phyloP scores from a whole-genome alignment of 2,888 invertebrate species.

The Himalopsyche anomala region DNA sequence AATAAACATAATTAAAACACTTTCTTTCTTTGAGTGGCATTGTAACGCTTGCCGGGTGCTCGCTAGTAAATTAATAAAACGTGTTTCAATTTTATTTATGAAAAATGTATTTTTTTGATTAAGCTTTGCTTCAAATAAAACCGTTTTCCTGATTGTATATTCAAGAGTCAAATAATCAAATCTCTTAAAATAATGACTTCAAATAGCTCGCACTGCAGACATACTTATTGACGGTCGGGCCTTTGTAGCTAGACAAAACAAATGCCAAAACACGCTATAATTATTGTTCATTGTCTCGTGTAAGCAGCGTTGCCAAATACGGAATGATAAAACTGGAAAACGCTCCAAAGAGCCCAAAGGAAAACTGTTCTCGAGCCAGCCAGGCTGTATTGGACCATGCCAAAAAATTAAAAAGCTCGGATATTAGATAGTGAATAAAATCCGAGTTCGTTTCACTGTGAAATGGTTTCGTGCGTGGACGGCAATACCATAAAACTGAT shows the following conservation, averaged over 20 bases:
- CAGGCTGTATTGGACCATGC: conserved; percentile 40
- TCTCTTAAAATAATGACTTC: neutral
- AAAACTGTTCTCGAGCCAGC: neutral
- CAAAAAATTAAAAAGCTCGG: conserved; percentile 56
- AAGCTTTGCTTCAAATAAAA: too few relatives aligned
- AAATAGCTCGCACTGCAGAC: neutral
- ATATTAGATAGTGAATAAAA: conserved; percentile 20
- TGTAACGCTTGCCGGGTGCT: too few relatives aligned
- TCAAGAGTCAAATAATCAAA: neutral
- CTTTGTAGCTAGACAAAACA: conserved; percentile 43
- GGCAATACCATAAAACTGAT: neutral
- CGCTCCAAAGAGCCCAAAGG: neutral
- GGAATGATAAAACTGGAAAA: conserved; percentile 54
- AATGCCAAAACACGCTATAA: conserved; percentile 51
- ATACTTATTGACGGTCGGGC: neutral
- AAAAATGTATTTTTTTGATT: too few relatives aligned
- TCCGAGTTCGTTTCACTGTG: neutral
- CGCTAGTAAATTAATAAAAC: too few relatives aligned
- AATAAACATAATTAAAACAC: too few relatives aligned
- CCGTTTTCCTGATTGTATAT: neutral
- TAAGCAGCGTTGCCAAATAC: conserved; percentile 53
- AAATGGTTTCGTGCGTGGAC: neutral
- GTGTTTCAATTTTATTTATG: too few relatives aligned
- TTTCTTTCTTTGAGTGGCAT: too few relatives aligned
- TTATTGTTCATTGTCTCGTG: conserved; percentile 57